Evolutionary conservation across 2,113 vertebrate genomes (phyloP), one percentile per base, ranked within the genome.

Genomic region (Bufo gargarizans): DNA sequence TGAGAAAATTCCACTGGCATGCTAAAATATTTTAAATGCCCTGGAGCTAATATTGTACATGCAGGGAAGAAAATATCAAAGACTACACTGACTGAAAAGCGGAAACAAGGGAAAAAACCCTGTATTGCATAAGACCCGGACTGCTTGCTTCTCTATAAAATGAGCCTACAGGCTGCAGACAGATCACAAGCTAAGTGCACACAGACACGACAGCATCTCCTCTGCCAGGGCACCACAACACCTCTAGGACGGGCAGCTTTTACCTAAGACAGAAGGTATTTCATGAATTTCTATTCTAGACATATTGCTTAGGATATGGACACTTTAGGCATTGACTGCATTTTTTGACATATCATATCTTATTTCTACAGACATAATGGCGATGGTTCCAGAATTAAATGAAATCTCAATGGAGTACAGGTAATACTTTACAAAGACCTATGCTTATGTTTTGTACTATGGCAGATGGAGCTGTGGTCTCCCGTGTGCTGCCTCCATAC

Each of bases 331-430:
- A 63, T 65, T 22, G 19, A 33, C 45, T 50, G 9, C 9, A 67
- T 53, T n/a, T 50, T 67, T 83, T 76, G 19, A 22, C 45, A 45
- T 19, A 10, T 81, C 10, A 4, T 63, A 50, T 86, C 71, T 45
- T 80, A 12, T 69, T 7, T 87, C 49, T 53, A 71, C 72, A 87
- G 86, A 71, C 50, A 80, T 55, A 13, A 87, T 76, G 72, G 69
- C 85, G 69, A 55, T 86, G 85, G 86, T 87, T 55, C 86, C 86
- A 12, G 86, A 87, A 67, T 6, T 58, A 0, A 43, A 71, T 45
- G 63, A 49, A 22, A 9, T 56, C 17, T 11, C 77, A 71, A 87
- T 87, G 86, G 86, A 80, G 14, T 80, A 87, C 86, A 87, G 86
- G 86, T 87, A 87, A 69, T n/a, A n/a, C 8, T 50, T 76, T 50